These are phyloP conservation scores for Phallusia fumigata DNA, from an alignment of 23 tunicate species.

Conservation along the genomic window DNA sequence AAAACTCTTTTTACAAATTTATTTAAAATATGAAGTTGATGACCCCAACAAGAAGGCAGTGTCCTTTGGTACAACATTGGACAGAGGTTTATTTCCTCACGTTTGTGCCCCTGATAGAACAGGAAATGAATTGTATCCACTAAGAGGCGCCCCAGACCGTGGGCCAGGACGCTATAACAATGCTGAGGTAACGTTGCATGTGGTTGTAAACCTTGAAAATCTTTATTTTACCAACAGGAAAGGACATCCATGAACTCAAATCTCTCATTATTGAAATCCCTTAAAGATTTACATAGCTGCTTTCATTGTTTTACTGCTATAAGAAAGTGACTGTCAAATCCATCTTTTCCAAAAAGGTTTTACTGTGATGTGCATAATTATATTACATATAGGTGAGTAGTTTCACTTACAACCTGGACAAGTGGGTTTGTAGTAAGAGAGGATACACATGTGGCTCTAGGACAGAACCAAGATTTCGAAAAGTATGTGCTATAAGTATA, in stretches of 20 bases:
- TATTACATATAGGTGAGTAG: slow-evolving; percentile 47
- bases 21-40: slow-evolving; percentile 19
- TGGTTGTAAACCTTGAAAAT: background rate
- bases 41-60: slow-evolving; percentile 64
- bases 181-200: slow-evolving; percentile 47
- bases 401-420: slow-evolving; percentile 70
- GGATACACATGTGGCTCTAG: slow-evolving; percentile 83
- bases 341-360: too few species aligned
- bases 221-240: too few species aligned
- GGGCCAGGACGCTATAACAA: slow-evolving; percentile 91
- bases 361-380: too few species aligned
- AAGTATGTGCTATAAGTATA: too few species aligned
- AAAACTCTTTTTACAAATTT: too few species aligned
- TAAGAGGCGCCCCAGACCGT: slow-evolving; percentile 75
- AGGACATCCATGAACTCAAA: too few species aligned
- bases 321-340: too few species aligned
- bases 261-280: too few species aligned
- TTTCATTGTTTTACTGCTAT: too few species aligned
- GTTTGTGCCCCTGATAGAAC: slow-evolving; percentile 78
- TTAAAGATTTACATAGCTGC: too few species aligned
- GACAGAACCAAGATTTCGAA: slow-evolving; percentile 82
- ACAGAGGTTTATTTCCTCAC: slow-evolving; percentile 78
- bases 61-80: slow-evolving; percentile 83
- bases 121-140: slow-evolving; percentile 76
- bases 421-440: slow-evolving; percentile 77